Conservation (phyloP, 2,113 vertebrate genomes). For the Lutjanus erythropterus region DNA sequence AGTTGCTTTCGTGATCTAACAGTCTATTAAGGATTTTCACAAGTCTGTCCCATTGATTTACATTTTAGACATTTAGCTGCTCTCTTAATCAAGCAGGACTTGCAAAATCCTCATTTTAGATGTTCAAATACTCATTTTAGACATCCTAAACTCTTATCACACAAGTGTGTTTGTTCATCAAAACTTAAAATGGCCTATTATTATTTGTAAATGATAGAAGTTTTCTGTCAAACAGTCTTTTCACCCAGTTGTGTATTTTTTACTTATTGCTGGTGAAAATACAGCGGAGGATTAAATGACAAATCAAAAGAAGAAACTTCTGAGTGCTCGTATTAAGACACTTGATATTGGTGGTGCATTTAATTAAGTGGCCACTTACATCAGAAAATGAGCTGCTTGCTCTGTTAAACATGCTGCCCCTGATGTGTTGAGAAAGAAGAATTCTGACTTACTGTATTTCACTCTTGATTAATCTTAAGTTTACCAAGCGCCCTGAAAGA, state of each 20-base stretch:
- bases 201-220: constrained; percentile 19
- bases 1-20: neutral
- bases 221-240: neutral
- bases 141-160: neutral
- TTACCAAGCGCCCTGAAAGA: neutral
- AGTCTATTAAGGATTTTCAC: constrained; percentile 8
- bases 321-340: neutral
- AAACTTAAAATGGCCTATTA: constrained; percentile 7
- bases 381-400: constrained; percentile 32
- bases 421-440: constrained; percentile 3
- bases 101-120: neutral
- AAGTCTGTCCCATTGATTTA: constrained; percentile 21
- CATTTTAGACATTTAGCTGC: neutral
- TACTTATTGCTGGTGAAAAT: neutral
- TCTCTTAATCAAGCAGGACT: constrained; percentile 1
- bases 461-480: constrained; percentile 32
- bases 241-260: neutral
- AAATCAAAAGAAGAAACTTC: constrained; percentile 21
- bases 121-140: constrained; percentile 13
- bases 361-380: constrained; percentile 34
- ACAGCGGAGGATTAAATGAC: neutral
- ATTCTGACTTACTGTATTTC: constrained; percentile 8
- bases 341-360: constrained; percentile 35
- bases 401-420: constrained; percentile 17
- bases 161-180: neutral